phyloP scores from a whole-genome alignment of 2,797 vertebrate species.

The Sus cebifrons region DNA sequence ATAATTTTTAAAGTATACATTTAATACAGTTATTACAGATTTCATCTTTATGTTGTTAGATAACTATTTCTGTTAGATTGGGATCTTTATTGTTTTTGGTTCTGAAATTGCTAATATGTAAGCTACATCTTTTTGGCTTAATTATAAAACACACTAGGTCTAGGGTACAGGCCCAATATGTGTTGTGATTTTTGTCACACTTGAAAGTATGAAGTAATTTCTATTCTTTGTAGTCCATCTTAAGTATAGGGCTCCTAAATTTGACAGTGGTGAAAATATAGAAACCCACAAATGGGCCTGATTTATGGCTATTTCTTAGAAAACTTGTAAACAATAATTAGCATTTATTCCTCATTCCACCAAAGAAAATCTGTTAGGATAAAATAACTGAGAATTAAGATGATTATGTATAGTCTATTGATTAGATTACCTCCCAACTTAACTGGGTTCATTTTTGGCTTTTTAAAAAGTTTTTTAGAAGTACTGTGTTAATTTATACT shows the following conservation, averaged over 20 bases:
- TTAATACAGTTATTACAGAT: slow-evolving; percentile 18
- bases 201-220: slow-evolving; percentile 24
- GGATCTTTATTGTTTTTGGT: slow-evolving; percentile 23
- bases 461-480: neutral
- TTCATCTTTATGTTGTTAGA: neutral
- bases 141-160: neutral
- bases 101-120: neutral
- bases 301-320: slow-evolving; percentile 18
- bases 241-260: neutral
- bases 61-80: slow-evolving; percentile 1
- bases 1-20: neutral
- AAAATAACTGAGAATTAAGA: neutral
- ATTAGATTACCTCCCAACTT: neutral
- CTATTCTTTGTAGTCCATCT: neutral
- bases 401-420: neutral
- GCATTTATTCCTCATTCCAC: neutral
- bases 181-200: neutral
- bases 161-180: neutral
- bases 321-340: neutral
- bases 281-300: neutral
- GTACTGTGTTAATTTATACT: neutral
- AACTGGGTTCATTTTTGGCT: neutral
- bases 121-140: neutral
- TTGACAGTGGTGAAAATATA: slow-evolving; percentile 21
- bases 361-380: slow-evolving; percentile 10